These are phyloP conservation scores for Castor canadensis DNA, from an alignment of 2,113 vertebrate species.

Conservation along the genomic window DNA sequence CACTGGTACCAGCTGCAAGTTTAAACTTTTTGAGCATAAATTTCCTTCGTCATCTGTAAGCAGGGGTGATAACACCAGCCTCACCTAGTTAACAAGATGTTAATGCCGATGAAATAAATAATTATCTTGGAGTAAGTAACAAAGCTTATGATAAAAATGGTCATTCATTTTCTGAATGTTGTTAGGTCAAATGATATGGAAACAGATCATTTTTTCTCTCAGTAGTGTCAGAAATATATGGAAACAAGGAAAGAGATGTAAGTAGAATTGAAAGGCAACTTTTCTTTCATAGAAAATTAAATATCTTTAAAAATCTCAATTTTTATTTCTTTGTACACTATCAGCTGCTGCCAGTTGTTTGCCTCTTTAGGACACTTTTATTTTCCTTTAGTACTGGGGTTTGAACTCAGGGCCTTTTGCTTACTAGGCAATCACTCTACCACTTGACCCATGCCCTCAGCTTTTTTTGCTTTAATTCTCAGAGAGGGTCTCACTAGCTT, in stretches of 20 bases:
- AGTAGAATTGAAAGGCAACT: conserved; percentile 33
- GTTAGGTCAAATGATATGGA: conserved; percentile 18
- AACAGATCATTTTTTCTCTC: background rate
- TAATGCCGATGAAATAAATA: conserved; percentile 20
- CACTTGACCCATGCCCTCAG: no score
- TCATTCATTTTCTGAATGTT: conserved; percentile 2
- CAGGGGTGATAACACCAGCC: background rate
- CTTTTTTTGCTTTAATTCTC: no score
- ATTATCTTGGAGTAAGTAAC: background rate
- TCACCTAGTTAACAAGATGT: background rate
- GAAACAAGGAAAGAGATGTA: background rate
- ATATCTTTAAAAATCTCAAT: background rate
- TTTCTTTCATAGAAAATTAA: conserved; percentile 47
- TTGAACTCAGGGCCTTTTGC: no score
- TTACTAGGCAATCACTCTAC: no score
- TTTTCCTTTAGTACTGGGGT: no score
- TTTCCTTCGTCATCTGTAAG: conserved; percentile 20
- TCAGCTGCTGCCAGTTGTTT: background rate
- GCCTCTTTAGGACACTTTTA: background rate
- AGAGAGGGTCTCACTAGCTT: no score
- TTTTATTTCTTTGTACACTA: background rate
- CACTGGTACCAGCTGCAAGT: no score
- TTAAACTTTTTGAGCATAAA: background rate
- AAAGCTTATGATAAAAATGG: conserved; percentile 45
- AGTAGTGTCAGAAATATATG: background rate